Conservation (phyloP, 2,797 vertebrate genomes). For the Arnoldichthys spilopterus region DNA sequence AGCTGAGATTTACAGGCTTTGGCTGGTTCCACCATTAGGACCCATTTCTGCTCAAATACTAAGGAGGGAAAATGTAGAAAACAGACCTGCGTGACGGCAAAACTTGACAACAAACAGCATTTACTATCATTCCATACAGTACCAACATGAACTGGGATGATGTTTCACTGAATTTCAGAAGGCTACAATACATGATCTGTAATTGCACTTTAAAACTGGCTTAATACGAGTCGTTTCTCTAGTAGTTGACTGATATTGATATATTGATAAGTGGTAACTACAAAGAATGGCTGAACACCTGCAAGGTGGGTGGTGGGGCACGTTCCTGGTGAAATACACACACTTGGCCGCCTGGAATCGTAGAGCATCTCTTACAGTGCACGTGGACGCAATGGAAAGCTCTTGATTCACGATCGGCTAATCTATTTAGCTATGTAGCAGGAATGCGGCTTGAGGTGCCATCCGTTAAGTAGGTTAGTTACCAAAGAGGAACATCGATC, state of each 20-base stretch:
- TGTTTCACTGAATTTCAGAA: slow-evolving; percentile 33
- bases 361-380: neutral
- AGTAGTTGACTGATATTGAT: neutral
- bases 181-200: slow-evolving; percentile 49
- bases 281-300: neutral
- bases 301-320: neutral
- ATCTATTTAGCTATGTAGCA: neutral
- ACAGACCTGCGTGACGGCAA: slow-evolving; percentile 21
- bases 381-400: neutral
- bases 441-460: neutral
- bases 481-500: neutral
- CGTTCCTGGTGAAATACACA: neutral
- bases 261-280: neutral
- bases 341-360: neutral
- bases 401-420: neutral
- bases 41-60: slow-evolving; percentile 24
- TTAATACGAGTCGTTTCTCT: neutral
- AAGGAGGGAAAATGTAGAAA: slow-evolving; percentile 25
- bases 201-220: slow-evolving; percentile 57
- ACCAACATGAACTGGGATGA: slow-evolving; percentile 33
- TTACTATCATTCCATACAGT: slow-evolving; percentile 40
- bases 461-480: neutral
- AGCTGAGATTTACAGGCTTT: slow-evolving; percentile 49
- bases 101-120: slow-evolving; percentile 33
- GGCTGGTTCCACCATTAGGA: slow-evolving; percentile 36